These are phyloP conservation scores for Lepisosteus oculatus DNA, from an alignment of 2,113 vertebrate genomes.

Conservation along the genomic window DNA sequence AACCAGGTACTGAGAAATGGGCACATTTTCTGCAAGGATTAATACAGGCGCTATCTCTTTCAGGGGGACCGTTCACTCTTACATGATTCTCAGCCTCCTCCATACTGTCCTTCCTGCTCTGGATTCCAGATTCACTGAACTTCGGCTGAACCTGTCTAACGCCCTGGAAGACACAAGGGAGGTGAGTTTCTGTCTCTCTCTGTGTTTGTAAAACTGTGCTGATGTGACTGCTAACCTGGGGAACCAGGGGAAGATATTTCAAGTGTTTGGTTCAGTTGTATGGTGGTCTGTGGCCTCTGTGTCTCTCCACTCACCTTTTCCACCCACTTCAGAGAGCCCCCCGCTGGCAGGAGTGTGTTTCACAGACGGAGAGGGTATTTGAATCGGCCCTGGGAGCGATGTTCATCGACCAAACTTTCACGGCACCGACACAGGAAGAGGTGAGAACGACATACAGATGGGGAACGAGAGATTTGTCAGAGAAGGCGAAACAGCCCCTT, in stretches of 20 bases:
- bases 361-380: constrained; percentile 58
- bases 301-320: neutral
- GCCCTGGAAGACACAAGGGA: constrained; percentile 35
- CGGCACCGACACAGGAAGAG: neutral
- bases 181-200: constrained; percentile 31
- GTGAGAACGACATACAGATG: neutral
- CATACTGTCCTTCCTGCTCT: constrained; percentile 65
- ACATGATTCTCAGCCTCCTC: constrained; percentile 65
- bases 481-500: neutral
- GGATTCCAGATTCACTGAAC: constrained; percentile 58
- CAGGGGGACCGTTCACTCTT: constrained; percentile 59
- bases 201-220: too few relatives aligned
- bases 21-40: neutral
- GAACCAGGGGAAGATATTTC: neutral
- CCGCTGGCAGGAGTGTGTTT: constrained; percentile 62
- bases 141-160: constrained; percentile 42
- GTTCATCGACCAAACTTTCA: constrained; percentile 47
- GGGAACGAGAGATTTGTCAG: too few relatives aligned
- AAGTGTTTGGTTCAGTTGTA: neutral
- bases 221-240: neutral
- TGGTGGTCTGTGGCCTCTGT: neutral
- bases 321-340: constrained; percentile 42
- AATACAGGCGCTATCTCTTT: constrained; percentile 17
- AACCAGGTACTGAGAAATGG: neutral
- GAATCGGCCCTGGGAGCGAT: constrained; percentile 43